A percentile compares a stretch with the other conserved stretches of the same genome.
Evolutionary conservation across 2,797 vertebrate species (phyloP).

Genomic region (Scyliorhinus canicula): DNA sequence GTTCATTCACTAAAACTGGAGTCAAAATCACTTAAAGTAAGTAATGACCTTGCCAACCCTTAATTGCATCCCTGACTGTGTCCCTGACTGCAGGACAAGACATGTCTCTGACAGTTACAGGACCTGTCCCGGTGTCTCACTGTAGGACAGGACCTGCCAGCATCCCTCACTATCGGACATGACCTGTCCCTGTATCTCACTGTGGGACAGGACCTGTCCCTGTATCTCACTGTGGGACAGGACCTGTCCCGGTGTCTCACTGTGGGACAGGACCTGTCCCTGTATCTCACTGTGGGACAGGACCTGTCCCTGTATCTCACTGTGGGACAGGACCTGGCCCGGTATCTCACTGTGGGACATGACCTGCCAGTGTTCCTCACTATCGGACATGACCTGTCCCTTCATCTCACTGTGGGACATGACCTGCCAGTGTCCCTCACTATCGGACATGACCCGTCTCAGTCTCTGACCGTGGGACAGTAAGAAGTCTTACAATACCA

Average conservation of each 20-base stretch:
- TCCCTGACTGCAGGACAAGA: not conserved
- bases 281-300: rapidly evolving
- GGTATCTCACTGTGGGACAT: no score
- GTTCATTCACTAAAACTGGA: not conserved
- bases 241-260: no score
- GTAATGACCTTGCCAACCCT: not conserved
- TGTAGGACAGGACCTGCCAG: not conserved
- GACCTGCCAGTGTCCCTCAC: no score
- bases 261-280: rapidly evolving
- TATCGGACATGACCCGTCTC: no score
- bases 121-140: not conserved
- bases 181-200: not conserved
- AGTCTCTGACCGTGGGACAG: no score
- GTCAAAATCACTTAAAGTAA: not conserved
- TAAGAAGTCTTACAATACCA: no score
- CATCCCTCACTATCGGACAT: no score
- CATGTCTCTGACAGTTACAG: not conserved
- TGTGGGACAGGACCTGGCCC: no score
- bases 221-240: not conserved
- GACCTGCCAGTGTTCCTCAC: no score
- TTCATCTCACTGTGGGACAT: no score
- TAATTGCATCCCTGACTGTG: not conserved
- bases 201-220: not conserved
- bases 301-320: no score
- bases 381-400: no score